These are phyloP conservation scores for Notodonta dromedarius DNA, from an alignment of 2,888 invertebrate genomes.

Conservation along the genomic window DNA sequence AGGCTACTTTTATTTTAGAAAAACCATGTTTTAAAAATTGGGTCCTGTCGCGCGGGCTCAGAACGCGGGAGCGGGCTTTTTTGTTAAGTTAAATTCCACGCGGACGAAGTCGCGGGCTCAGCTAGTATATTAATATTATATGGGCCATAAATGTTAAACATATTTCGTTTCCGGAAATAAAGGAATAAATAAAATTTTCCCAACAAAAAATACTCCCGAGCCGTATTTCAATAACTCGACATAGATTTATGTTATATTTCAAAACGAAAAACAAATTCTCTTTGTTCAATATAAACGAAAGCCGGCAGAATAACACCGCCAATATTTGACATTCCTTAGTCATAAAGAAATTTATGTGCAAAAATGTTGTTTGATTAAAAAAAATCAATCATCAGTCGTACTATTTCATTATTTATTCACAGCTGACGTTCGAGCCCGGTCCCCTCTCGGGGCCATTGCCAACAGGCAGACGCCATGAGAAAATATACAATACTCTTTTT, in stretches of 20 bases:
- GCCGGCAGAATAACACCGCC: constrained; percentile 12
- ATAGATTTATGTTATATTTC: constrained; percentile 26
- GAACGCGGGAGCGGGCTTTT: too few species aligned
- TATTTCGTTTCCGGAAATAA: too few species aligned
- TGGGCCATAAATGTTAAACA: too few species aligned
- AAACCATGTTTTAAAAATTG: too few species aligned
- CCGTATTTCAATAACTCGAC: constrained; percentile 6
- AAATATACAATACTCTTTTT: constrained; percentile 30
- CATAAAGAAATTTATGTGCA: constrained; percentile 19
- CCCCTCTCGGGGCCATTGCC: constrained; percentile 17
- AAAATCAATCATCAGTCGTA: constrained; percentile 20
- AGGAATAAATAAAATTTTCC: constrained; percentile 2
- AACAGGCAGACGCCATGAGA: constrained; percentile 40
- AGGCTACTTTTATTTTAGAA: too few species aligned
- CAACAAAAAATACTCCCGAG: not conserved
- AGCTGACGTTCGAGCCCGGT: constrained; percentile 35
- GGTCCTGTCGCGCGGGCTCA: too few species aligned
- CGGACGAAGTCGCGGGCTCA: too few species aligned
- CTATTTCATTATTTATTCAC: constrained; percentile 27
- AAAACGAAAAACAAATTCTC: constrained; percentile 24
- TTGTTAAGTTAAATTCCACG: too few species aligned
- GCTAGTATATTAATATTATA: too few species aligned
- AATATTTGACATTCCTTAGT: constrained; percentile 25
- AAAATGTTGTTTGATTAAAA: constrained; percentile 20
- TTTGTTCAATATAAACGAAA: constrained; percentile 13